These are phyloP conservation scores for Rhabdomys pumilio DNA, from an alignment of 2,797 vertebrate genomes.

Conservation along the genomic window DNA sequence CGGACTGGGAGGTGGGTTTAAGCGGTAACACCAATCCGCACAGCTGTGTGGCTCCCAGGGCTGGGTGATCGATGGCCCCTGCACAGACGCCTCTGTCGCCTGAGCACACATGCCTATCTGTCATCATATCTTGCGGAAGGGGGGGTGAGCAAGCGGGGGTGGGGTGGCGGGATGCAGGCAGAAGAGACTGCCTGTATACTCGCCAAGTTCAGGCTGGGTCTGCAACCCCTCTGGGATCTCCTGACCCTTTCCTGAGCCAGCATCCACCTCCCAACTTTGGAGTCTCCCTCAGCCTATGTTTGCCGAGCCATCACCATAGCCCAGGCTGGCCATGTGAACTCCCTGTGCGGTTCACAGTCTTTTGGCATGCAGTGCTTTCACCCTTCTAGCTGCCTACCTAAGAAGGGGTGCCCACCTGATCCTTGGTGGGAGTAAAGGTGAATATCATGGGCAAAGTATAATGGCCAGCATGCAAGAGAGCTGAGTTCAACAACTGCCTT, in stretches of 20 bases:
- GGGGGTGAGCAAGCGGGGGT: conserved; percentile 76
- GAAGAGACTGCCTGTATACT: conserved; percentile 42
- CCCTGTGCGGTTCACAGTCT: not conserved
- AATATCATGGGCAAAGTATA: not conserved
- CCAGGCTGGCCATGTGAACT: not conserved
- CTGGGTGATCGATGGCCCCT: conserved; percentile 89
- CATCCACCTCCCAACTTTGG: not conserved
- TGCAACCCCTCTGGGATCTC: not conserved
- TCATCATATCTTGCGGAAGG: conserved; percentile 88
- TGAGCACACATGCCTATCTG: conserved; percentile 88
- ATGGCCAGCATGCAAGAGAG: not conserved
- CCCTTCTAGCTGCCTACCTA: not conserved
- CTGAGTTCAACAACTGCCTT: not conserved
- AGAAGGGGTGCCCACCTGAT: not conserved
- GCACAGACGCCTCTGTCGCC: conserved; percentile 84
- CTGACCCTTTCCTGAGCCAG: conserved; percentile 4
- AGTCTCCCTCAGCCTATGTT: not conserved
- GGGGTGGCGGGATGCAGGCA: conserved; percentile 71
- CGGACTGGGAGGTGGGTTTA: conserved; percentile 40
- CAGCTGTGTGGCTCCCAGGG: conserved; percentile 91
- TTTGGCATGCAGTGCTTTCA: not conserved
- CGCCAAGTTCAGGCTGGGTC: not conserved
- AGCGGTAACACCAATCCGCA: conserved; percentile 77
- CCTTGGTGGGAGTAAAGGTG: not conserved
- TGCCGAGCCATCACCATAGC: not conserved